These are phyloP conservation scores for Catocala fraxini DNA, from an alignment of 2,888 invertebrate genomes.

Conservation along the genomic window DNA sequence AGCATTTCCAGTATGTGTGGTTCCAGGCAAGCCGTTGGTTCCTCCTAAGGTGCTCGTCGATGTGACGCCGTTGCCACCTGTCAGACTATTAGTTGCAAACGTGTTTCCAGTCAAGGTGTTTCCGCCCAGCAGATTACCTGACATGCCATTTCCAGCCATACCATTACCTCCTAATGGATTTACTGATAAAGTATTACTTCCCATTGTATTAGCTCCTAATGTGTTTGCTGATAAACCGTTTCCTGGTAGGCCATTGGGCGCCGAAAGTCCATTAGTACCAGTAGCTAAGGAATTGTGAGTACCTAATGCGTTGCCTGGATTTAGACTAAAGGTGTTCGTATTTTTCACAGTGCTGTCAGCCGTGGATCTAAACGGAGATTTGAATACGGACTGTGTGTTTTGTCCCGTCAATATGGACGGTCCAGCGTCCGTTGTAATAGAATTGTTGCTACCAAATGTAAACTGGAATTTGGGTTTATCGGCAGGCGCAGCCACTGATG, in stretches of 20 bases:
- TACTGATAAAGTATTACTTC: conserved; percentile 30
- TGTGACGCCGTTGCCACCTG: conserved; percentile 28
- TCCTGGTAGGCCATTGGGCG: conserved; percentile 18
- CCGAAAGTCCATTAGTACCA: conserved; percentile 35
- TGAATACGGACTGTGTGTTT: conserved; percentile 24
- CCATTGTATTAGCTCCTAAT: conserved; percentile 36
- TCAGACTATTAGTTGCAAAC: conserved; percentile 17
- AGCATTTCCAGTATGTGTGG: conserved; percentile 42
- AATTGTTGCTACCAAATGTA: conserved; percentile 58
- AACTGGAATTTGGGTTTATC: conserved; percentile 73
- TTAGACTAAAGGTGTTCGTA: conserved; percentile 37
- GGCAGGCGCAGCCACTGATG: conserved; percentile 40
- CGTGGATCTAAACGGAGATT: conserved; percentile 36
- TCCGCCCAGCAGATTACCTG: conserved; percentile 13
- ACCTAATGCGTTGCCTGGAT: conserved; percentile 36
- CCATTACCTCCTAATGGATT: conserved; percentile 26
- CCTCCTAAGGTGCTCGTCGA: conserved; percentile 37
- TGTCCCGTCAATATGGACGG: conserved; percentile 18
- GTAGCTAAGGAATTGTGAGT: conserved; percentile 28
- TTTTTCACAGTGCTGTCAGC: conserved; percentile 30
- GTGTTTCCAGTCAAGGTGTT: conserved; percentile 29
- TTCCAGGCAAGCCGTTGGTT: conserved; percentile 47
- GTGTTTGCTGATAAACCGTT: conserved; percentile 5
- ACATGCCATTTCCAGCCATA: conserved; percentile 9
- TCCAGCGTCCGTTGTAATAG: conserved; percentile 47